Evolutionary conservation across 2,113 vertebrate genomes (phyloP).

Genomic region (Chaenogobius annularis): DNA sequence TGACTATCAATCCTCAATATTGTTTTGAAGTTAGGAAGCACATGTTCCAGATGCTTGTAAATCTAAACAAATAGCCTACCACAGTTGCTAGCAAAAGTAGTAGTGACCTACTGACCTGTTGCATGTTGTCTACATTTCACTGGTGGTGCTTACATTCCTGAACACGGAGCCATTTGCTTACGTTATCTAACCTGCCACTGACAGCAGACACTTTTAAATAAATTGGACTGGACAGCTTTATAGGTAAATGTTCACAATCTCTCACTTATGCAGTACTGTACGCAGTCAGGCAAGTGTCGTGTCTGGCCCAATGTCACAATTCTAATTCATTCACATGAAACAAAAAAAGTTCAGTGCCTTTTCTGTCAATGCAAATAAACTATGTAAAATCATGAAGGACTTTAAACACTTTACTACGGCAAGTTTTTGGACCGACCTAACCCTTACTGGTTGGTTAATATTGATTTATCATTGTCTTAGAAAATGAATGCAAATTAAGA

Average conservation of each 20-base stretch:
- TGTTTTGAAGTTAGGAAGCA: not conserved
- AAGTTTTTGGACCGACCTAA: no score
- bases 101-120: not conserved
- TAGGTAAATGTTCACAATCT: not conserved
- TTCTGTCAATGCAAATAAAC: no score
- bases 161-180: not conserved
- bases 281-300: not conserved
- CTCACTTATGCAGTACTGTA: not conserved
- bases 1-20: not conserved
- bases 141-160: not conserved
- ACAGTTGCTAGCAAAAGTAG: not conserved
- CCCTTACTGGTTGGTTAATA: no score
- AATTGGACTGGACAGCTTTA: not conserved
- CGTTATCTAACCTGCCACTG: not conserved
- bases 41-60: not conserved
- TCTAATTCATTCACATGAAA: no score
- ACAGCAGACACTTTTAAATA: not conserved
- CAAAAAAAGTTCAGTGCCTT: no score
- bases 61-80: not conserved
- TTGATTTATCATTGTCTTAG: no score
- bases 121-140: not conserved
- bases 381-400: no score
- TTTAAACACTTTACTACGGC: no score
- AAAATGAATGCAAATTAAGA: no score
- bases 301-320: no score